Evolutionary conservation across 2,888 invertebrate genomes (phyloP).

Genomic region (Dysmachus trigonus): DNA sequence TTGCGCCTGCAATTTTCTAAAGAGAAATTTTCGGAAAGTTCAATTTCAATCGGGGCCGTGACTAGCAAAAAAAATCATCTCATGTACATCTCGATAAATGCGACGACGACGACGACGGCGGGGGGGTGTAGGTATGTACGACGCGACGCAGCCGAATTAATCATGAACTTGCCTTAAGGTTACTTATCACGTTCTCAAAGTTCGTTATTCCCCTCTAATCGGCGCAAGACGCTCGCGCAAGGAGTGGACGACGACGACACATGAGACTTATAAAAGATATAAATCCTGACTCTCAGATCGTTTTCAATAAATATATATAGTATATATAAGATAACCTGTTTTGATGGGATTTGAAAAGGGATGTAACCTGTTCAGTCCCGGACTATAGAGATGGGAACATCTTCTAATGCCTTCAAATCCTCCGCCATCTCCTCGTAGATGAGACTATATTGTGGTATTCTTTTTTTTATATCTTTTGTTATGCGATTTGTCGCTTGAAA

Average conservation of each 20-base stretch:
- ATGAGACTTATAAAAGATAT: not conserved
- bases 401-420: not conserved
- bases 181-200: not conserved
- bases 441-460: not conserved
- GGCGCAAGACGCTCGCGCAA: not conserved
- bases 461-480: slow-evolving; percentile 28
- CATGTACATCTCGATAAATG: not conserved
- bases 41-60: slow-evolving; percentile 8
- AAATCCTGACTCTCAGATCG: not conserved
- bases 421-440: not conserved
- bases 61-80: slow-evolving; percentile 5
- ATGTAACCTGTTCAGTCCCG: slow-evolving; percentile 4
- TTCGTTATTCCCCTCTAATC: not conserved
- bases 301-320: not conserved
- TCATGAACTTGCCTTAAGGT: not conserved
- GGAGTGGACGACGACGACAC: too few relatives aligned
- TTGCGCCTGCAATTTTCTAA: slow-evolving; percentile 6
- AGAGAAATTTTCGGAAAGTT: slow-evolving; percentile 40
- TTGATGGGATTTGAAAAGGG: not conserved
- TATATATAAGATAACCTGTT: too few relatives aligned
- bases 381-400: not conserved
- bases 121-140: too few relatives aligned
- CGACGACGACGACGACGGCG: too few relatives aligned
- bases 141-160: not conserved
- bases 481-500: slow-evolving; percentile 10